A percentile compares a stretch with the other conserved stretches of the same genome.
Evolutionary conservation across 1,140 invertebrate genomes (phyloP).

Genomic region (Leptinotarsa lineolata): DNA sequence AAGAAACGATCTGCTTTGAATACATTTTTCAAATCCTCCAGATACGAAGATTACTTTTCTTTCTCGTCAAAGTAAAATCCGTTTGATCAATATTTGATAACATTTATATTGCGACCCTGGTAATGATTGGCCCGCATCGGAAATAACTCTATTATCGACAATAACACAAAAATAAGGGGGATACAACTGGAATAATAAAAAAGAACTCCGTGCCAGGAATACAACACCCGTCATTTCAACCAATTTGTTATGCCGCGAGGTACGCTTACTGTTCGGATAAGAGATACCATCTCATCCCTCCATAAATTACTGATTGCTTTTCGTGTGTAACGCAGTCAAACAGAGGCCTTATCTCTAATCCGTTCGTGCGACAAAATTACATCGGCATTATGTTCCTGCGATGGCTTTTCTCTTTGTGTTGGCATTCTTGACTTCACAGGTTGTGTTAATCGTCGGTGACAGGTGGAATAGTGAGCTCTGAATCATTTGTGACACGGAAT

Average conservation of each 20-base stretch:
- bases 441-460: background rate
- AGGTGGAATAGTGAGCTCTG: no score
- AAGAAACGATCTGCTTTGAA: no score
- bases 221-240: conserved; percentile 1
- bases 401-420: background rate
- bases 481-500: no score
- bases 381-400: background rate
- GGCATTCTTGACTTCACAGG: background rate
- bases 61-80: no score
- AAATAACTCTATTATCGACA: no score
- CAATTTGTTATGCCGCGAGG: conserved; percentile 11
- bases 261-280: conserved; percentile 7
- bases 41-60: no score
- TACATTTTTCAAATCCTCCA: no score
- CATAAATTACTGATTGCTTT: conserved; percentile 22
- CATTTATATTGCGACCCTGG: no score
- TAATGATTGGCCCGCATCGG: no score
- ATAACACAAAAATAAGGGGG: no score
- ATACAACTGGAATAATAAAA: no score
- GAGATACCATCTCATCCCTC: conserved; percentile 15
- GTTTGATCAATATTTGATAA: no score
- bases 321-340: conserved; percentile 5
- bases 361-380: background rate
- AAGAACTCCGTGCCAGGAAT: background rate
- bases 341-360: background rate